phyloP scores from a whole-genome alignment of 2,113 vertebrate genomes.

The Phyllopteryx taeniolatus region DNA sequence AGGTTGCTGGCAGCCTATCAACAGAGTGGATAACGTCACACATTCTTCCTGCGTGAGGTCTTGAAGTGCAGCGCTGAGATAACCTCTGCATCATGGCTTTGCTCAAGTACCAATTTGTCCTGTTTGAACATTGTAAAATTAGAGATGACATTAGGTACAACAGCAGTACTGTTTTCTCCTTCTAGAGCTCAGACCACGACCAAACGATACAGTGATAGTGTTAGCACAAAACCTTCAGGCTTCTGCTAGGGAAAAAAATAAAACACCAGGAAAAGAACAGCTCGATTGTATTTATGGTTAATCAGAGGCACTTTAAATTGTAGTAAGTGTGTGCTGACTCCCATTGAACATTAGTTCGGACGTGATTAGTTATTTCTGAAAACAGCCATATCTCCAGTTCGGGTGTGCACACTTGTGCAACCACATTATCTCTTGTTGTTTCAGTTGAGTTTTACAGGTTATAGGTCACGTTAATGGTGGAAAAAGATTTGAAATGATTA shows the following conservation, averaged over 20 bases:
- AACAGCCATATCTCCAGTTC: not conserved
- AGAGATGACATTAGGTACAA: not conserved
- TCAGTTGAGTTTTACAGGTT: too few relatives aligned
- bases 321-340: not conserved
- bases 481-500: not conserved
- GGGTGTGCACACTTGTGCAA: not conserved
- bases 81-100: constrained; percentile 25
- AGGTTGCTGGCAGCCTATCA: constrained; percentile 34
- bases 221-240: not conserved
- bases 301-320: not conserved
- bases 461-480: too few relatives aligned
- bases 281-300: not conserved
- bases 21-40: constrained; percentile 38
- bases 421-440: too few relatives aligned
- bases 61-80: constrained; percentile 31
- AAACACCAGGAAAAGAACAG: not conserved
- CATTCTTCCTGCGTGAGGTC: constrained; percentile 44
- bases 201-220: not conserved
- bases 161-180: not conserved
- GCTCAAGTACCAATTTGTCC: constrained; percentile 25
- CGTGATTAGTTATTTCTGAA: not conserved
- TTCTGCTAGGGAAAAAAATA: not conserved
- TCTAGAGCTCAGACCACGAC: not conserved
- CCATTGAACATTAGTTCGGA: not conserved
- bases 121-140: constrained; percentile 5